A percentile compares a stretch with the other conserved stretches of the same genome.
Conservation (phyloP, 1,140 invertebrate genomes). For the Argopecten irradians region DNA sequence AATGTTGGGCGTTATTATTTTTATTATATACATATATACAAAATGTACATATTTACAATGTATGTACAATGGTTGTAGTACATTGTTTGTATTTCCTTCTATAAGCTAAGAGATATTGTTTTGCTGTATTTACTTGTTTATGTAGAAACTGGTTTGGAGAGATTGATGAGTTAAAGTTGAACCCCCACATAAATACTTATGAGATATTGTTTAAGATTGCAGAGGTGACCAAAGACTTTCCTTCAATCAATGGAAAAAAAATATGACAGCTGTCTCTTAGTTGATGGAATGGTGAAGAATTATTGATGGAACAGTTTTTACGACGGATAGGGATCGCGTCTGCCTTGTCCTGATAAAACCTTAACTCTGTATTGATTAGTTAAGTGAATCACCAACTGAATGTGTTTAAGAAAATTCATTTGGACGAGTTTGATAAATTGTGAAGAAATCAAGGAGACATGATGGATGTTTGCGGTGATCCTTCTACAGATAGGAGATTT, state of each 20-base stretch:
- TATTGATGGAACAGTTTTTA: not conserved
- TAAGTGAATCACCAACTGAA: not conserved
- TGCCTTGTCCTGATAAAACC: not conserved
- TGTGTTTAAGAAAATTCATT: slow-evolving; percentile 18
- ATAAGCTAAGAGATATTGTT: not conserved
- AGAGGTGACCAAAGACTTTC: not conserved
- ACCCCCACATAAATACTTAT: not conserved
- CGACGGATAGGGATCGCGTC: not conserved
- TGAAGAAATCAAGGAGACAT: not conserved
- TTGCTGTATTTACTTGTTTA: not conserved
- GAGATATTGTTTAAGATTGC: not conserved
- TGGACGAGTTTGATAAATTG: slow-evolving; percentile 22
- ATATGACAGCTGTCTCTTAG: not conserved
- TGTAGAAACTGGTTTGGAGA: not conserved
- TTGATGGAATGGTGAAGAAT: not conserved
- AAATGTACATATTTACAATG: too few relatives aligned
- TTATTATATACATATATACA: too few relatives aligned
- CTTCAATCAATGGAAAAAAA: not conserved
- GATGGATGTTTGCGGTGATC: not conserved
- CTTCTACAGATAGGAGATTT: slow-evolving; percentile 9
- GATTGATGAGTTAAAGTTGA: not conserved
- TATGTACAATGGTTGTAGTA: too few relatives aligned
- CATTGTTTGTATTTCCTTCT: not conserved
- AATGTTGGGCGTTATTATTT: too few relatives aligned
- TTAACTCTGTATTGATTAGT: not conserved